A percentile compares a stretch with the other conserved stretches of the same genome.
Conservation (phyloP, 2,888 invertebrate genomes). For the Belgica antarctica region DNA sequence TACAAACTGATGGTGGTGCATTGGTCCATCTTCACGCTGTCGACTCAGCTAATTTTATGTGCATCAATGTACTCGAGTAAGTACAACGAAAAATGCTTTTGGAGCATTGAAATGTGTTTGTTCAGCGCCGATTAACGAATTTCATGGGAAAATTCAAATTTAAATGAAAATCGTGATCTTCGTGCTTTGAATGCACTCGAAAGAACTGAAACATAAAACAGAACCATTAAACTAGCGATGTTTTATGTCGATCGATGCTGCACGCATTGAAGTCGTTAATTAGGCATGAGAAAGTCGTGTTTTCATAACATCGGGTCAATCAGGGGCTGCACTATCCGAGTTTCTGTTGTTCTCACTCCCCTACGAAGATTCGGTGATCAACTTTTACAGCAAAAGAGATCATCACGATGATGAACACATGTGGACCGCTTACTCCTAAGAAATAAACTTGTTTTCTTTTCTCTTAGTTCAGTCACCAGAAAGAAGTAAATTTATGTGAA, state of each 20-base stretch:
- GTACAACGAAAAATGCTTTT: conserved; percentile 44
- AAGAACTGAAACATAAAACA: background rate
- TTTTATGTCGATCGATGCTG: background rate
- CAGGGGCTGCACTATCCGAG: too few relatives aligned
- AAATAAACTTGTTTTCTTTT: background rate
- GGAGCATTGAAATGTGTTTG: too few relatives aligned
- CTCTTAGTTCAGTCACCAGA: background rate
- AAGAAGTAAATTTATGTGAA: too few relatives aligned
- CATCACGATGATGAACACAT: background rate
- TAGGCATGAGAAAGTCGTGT: background rate
- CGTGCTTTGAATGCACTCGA: background rate
- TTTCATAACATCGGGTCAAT: background rate
- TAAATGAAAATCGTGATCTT: background rate
- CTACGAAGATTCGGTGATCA: background rate
- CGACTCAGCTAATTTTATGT: conserved; percentile 45
- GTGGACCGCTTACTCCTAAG: background rate
- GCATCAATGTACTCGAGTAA: conserved; percentile 53
- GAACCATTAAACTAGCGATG: too few relatives aligned
- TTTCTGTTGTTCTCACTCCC: too few relatives aligned
- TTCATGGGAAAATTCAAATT: background rate
- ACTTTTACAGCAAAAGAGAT: too few relatives aligned
- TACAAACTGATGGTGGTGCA: conserved; percentile 29
- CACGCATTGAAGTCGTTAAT: background rate
- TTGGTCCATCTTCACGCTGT: conserved; percentile 35
- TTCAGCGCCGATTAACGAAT: background rate